Conservation (phyloP, 2,888 invertebrate species). For the Fragum whitleyi region DNA sequence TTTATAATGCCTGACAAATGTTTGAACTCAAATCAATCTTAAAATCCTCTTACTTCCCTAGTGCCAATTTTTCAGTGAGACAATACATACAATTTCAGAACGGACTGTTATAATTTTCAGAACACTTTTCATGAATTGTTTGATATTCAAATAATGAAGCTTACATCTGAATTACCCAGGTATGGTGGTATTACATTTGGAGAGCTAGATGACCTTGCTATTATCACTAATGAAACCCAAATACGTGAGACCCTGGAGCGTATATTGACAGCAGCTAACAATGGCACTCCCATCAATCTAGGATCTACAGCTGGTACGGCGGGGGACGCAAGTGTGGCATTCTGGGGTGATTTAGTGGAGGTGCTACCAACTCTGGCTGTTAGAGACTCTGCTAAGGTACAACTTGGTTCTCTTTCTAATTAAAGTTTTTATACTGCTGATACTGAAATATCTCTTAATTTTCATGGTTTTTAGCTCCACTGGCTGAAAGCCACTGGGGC, state of each 20-base stretch:
- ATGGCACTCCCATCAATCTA: slow-evolving; percentile 59
- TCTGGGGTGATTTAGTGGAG: slow-evolving; percentile 73
- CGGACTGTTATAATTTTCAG: no score
- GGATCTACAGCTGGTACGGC: slow-evolving; percentile 18
- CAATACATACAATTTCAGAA: no score
- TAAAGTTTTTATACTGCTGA: neutral
- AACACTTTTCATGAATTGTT: no score
- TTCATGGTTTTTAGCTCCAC: no score
- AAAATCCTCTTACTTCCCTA: no score
- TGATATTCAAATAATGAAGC: no score
- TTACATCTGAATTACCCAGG: no score
- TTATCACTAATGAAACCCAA: slow-evolving; percentile 71
- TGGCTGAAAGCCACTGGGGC: no score
- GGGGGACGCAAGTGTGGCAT: slow-evolving; percentile 33
- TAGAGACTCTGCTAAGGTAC: slow-evolving; percentile 79
- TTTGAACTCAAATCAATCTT: no score
- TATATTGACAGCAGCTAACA: slow-evolving; percentile 75
- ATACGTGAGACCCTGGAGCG: slow-evolving; percentile 69
- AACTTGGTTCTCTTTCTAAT: neutral
- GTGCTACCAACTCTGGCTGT: slow-evolving; percentile 71
- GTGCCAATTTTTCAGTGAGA: no score
- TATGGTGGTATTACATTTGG: slow-evolving; percentile 84
- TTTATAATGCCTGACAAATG: no score
- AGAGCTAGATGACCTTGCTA: slow-evolving; percentile 72
- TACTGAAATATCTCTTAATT: no score